Conservation (phyloP, 2,888 invertebrate species). For the Monopis laevigella region DNA sequence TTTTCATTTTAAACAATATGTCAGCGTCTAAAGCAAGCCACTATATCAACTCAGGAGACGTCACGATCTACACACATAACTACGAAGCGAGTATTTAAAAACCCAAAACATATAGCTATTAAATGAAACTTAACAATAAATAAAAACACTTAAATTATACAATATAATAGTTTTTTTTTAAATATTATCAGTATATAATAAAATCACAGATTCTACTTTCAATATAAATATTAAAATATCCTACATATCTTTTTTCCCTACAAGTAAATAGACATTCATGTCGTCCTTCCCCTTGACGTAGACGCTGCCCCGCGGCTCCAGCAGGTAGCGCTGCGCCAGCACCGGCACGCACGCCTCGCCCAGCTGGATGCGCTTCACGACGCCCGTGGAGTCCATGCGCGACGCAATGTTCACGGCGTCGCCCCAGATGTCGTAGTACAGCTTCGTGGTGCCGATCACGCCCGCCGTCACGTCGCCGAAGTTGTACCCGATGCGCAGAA, state of each 20-base stretch:
- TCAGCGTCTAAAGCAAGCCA: not conserved
- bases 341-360: conserved; percentile 78
- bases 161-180: conserved; percentile 3
- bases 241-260: conserved; percentile 60
- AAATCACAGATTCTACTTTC: conserved; percentile 63
- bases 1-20: not conserved
- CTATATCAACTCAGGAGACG: not conserved
- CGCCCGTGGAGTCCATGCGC: conserved; percentile 96
- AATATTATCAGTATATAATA: conserved; percentile 10
- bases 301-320: conserved; percentile 92
- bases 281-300: conserved; percentile 97
- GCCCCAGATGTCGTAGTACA: conserved; percentile 98
- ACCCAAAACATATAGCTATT: conserved; percentile 3
- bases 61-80: not conserved
- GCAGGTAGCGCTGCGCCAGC: conserved; percentile 79
- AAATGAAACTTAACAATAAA: conserved; percentile 29
- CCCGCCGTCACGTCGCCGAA: conserved; percentile 97
- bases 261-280: conserved; percentile 88
- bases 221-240: conserved; percentile 25
- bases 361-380: conserved; percentile 84
- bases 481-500: conserved; percentile 88
- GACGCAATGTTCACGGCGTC: conserved; percentile 98
- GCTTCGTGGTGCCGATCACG: conserved; percentile 94
- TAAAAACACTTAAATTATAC: conserved; percentile 28
- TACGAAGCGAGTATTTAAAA: conserved; percentile 9